These are phyloP conservation scores for Campoletis raptor DNA, from an alignment of 2,888 invertebrate species.

Conservation along the genomic window DNA sequence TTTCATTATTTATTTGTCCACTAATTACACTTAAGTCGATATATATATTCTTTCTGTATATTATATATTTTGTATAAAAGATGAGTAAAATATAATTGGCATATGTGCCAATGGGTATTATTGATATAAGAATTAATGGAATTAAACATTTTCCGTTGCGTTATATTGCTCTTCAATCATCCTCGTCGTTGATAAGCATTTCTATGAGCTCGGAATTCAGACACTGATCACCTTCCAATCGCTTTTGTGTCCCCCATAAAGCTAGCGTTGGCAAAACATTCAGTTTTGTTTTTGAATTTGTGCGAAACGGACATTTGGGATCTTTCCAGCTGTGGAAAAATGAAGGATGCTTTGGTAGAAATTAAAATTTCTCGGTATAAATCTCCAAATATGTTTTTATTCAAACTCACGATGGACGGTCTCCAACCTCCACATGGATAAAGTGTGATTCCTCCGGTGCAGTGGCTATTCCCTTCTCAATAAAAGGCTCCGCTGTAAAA, in stretches of 20 bases:
- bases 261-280: conserved; percentile 94
- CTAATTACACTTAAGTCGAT: background rate
- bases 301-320: conserved; percentile 92
- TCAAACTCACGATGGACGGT: conserved; percentile 89
- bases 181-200: conserved; percentile 92
- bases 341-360: too few relatives aligned
- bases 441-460: conserved; percentile 89
- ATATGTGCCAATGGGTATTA: background rate
- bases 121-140: background rate
- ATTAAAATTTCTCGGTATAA: too few relatives aligned
- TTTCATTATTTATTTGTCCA: conserved; percentile 3
- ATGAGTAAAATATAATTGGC: background rate
- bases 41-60: background rate
- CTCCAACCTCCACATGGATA: conserved; percentile 92
- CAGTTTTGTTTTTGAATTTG: conserved; percentile 89
- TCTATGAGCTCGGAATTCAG: conserved; percentile 90
- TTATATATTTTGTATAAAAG: background rate
- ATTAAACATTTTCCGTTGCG: background rate
- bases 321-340: conserved; percentile 92
- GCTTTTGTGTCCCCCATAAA: conserved; percentile 91
- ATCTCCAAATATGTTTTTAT: background rate
- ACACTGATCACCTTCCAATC: conserved; percentile 92
- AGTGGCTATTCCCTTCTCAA: conserved; percentile 88
- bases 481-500: conserved; percentile 90
- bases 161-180: conserved; percentile 81